Conservation (phyloP, 2,113 vertebrate genomes). For the Pithys albifrons region DNA sequence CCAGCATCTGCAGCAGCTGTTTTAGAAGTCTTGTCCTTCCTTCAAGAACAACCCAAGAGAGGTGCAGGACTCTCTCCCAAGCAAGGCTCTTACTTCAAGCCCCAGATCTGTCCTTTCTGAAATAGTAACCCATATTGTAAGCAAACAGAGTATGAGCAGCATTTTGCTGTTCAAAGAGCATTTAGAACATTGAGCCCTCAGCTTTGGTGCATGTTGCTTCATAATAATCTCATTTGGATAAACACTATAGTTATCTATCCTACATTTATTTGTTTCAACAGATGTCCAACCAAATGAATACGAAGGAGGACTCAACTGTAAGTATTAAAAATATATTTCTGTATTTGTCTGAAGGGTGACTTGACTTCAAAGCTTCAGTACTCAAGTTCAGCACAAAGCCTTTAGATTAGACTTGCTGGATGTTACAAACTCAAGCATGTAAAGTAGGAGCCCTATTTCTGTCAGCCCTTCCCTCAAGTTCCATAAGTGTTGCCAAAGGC, state of each 20-base stretch:
- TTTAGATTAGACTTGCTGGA: neutral
- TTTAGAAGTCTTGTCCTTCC: neutral
- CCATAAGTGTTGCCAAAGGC: neutral
- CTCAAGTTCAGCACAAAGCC: neutral
- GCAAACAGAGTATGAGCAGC: neutral
- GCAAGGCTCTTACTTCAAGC: neutral
- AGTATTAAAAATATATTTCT: neutral
- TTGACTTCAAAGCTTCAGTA: neutral
- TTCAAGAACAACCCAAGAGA: neutral
- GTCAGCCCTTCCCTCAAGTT: neutral
- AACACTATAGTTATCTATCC: neutral
- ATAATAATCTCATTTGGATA: neutral
- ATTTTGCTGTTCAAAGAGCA: neutral
- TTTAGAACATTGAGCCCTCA: neutral
- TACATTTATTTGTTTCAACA: conserved; percentile 10
- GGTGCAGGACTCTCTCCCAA: neutral
- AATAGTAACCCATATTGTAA: neutral
- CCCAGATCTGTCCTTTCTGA: neutral
- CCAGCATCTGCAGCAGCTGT: neutral
- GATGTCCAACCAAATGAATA: neutral
- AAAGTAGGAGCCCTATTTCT: neutral
- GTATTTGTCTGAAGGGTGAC: neutral
- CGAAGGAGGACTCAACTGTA: neutral
- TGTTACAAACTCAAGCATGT: neutral
- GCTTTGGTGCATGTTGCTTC: neutral